Evolutionary conservation across 2,888 invertebrate genomes (phyloP), one percentile per base, ranked within the genome.

Genomic region (Ashinkailepas kermadecensis): DNA sequence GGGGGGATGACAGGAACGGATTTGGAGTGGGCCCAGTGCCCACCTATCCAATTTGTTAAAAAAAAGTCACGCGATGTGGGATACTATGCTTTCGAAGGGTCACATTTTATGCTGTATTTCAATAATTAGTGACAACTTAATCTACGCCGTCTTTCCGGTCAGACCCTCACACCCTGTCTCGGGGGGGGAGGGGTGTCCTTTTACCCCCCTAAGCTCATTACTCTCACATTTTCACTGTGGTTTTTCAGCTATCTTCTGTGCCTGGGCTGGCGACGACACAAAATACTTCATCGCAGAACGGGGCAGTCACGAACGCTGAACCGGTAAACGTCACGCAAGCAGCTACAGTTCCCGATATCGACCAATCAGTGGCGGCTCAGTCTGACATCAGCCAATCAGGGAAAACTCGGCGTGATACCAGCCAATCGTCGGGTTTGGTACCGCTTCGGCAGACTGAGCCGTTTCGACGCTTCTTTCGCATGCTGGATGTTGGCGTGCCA

Each of bases 401-500:
- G 74, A 83, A 58, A 15, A 58, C 81, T 54, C 65, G 39, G 39
- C 15, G n/a, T 21, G 80, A 15, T 54, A 70, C 18, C 56, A 78
- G 80, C 25, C 56, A 39, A 4, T 13, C n/a, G 25, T 6, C 12
- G 25, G 25, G 25, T 9, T 25, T 25, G 25, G 12, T 67, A 13
- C 13, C 25, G 13, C 25, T 67, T 11, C 67, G 67, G 7, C 25
- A 25, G 13, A 67, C 67, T 0, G 83, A 83, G 23, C 64, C 81
- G 15, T 83, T 62, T 74, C 81, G 80, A 56, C 81, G 70, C 10
- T 83, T 80, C 74, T 92, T 96, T 83, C 96, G 95, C 90, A 95
- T 97, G 96, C 86, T 95, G 0, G 93, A 94, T 85, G 91, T 96
- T 85, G 96, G 97, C 67, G 96, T 96, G 0, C 95, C 94, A n/a